Conservation (phyloP, 2,888 invertebrate genomes). For the Calliphora vomitoria region DNA sequence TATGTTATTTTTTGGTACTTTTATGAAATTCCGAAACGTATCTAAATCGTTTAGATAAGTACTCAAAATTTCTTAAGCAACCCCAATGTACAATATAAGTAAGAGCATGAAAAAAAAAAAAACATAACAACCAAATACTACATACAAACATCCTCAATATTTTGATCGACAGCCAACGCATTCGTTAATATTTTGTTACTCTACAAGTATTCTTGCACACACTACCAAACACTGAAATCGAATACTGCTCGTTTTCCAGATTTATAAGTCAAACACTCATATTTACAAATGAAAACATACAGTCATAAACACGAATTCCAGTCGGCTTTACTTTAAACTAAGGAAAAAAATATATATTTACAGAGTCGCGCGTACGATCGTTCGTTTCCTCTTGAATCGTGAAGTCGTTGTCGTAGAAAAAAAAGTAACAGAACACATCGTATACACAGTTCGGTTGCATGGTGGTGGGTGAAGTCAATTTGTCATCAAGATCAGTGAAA, state of each 20-base stretch:
- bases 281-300: not conserved
- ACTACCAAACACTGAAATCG: not conserved
- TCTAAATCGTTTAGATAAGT: not conserved
- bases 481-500: conserved; percentile 77
- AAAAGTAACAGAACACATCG: conserved; percentile 27
- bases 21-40: not conserved
- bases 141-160: conserved; percentile 16
- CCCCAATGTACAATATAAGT: not conserved
- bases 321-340: conserved; percentile 49
- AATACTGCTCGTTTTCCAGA: conserved; percentile 45
- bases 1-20: not conserved
- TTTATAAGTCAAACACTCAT: conserved; percentile 22
- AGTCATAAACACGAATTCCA: conserved; percentile 42
- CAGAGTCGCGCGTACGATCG: conserved; percentile 23
- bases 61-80: not conserved
- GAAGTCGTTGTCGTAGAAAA: conserved; percentile 38
- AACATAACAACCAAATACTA: conserved; percentile 1
- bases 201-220: not conserved
- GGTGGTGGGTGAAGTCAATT: conserved; percentile 77
- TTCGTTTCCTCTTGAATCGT: conserved; percentile 34
- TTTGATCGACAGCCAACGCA: conserved; percentile 54
- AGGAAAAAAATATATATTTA: conserved; percentile 19
- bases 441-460: conserved; percentile 37
- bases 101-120: not conserved
- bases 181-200: conserved; percentile 26